Base-by-base conservation (phyloP, 1,140 invertebrate genomes). In the Anthonomus grandis region DNA sequence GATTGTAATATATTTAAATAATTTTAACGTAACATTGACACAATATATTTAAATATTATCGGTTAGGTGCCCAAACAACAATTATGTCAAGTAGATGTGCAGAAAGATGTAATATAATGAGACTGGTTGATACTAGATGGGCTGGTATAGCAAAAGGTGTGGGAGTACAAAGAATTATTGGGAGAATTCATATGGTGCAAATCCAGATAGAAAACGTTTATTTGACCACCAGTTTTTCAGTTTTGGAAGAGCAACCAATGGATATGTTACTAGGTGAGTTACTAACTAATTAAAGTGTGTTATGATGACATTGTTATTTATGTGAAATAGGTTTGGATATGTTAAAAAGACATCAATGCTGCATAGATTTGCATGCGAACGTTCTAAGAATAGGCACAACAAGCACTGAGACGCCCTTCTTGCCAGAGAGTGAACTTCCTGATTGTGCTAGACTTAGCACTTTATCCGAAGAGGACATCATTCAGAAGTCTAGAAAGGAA, bases 231-330 rank as follows among this genome's bases (percentile, higher is more conserved):
- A 97, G 95, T 4, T 99, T 99, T 75, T 95, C 93, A 19, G 94
- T 99, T n/a, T 77, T 99, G 17, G 91, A 97, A 73, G 90, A 98
- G 61, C 95, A 98, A 72, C 90, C 92, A 3, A 97, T 98, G 93
- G 96, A 99, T 69, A 97, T 99, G 93, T 75, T 99, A 15, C 77
- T 99, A 4, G 56, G 56, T 51, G 34, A 21, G 38, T 38, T 17
- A 9, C 10, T 1, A 17, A 8, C 15, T 15, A 9, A 41, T n/a
- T 41, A n/a, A 15, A 42, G 18, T 18, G 12, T 42, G 10, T 8
- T 23, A 23, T n/a, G 23, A n/a, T n/a, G 19, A 13, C 4, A 24
- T 21, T 6, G 22, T 45, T n/a, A 45, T 23, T 12, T 9, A 1
- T 23, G 19, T 3, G 17, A 24, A 41, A 15, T 22, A 58, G 96